A percentile compares a stretch with the other conserved stretches of the same genome.
Conservation (phyloP, 2,113 vertebrate genomes). For the Eublepharis macularius region DNA sequence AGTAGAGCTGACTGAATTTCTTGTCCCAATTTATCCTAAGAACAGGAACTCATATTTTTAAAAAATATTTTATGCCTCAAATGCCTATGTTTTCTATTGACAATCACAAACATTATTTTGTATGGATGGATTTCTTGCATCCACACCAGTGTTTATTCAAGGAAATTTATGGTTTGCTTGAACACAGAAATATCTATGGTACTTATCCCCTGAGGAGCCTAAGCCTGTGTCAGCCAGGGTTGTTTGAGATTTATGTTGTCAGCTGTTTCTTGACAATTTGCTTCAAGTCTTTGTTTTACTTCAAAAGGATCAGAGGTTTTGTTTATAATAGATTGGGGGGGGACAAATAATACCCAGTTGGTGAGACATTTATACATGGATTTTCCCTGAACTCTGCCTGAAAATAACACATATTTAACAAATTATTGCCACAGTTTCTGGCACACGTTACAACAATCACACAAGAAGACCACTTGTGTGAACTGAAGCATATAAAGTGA, state of each 20-base stretch:
- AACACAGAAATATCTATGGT: neutral
- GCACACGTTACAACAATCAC: neutral
- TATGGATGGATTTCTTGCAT: neutral
- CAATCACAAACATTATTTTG: neutral
- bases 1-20: too few species aligned
- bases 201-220: neutral
- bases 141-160: neutral
- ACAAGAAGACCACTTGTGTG: neutral
- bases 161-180: constrained; percentile 5
- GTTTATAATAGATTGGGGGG: constrained; percentile 22
- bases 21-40: too few species aligned
- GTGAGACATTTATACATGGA: neutral
- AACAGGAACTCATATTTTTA: neutral
- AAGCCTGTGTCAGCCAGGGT: neutral
- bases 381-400: neutral
- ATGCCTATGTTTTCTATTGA: fast-evolving
- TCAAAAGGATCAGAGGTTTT: constrained; percentile 41
- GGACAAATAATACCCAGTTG: neutral
- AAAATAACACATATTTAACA: neutral
- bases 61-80: fast-evolving
- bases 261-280: constrained; percentile 37
- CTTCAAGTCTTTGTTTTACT: constrained; percentile 29
- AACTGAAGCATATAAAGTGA: neutral
- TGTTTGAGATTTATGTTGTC: constrained; percentile 17
- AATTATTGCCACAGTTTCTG: neutral